These are phyloP conservation scores for Aptenodytes patagonicus DNA, from an alignment of 2,113 vertebrate genomes.

Conservation along the genomic window DNA sequence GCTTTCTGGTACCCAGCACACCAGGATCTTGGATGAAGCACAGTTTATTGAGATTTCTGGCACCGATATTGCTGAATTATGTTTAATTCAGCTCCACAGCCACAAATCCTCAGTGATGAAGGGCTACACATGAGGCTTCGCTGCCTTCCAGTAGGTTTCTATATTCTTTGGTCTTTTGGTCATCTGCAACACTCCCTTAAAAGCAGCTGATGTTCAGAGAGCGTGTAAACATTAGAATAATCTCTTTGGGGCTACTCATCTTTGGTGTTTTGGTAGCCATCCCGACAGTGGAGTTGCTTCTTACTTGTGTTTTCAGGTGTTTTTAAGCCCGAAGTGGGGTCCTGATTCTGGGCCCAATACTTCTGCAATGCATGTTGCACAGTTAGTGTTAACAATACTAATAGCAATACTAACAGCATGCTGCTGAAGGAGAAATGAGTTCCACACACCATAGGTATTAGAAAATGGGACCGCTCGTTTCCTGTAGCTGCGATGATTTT, in stretches of 20 bases:
- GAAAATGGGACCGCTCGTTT: background rate
- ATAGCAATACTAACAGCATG: background rate
- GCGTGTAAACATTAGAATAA: background rate
- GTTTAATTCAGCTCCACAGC: conserved; percentile 16
- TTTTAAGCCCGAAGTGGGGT: background rate
- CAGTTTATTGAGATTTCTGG: conserved; percentile 37
- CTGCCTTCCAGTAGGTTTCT: background rate
- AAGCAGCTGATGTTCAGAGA: background rate
- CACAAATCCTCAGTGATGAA: background rate
- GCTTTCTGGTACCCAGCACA: background rate
- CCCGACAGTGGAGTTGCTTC: background rate
- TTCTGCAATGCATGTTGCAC: background rate
- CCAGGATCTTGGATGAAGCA: conserved; percentile 32
- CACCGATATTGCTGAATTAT: background rate
- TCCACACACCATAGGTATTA: background rate
- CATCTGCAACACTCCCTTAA: background rate
- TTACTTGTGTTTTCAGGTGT: background rate
- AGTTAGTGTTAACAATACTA: background rate
- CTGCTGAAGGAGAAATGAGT: background rate
- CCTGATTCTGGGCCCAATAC: background rate
- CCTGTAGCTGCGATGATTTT: background rate
- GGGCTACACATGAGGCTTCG: background rate
- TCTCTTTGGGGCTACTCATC: background rate
- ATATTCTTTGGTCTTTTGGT: background rate
- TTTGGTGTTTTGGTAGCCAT: background rate